Percentiles rank a stretch among this genome's conserved stretches.
Evolutionary conservation across 2,888 invertebrate species (phyloP).

Genomic region (Idaea straminata): DNA sequence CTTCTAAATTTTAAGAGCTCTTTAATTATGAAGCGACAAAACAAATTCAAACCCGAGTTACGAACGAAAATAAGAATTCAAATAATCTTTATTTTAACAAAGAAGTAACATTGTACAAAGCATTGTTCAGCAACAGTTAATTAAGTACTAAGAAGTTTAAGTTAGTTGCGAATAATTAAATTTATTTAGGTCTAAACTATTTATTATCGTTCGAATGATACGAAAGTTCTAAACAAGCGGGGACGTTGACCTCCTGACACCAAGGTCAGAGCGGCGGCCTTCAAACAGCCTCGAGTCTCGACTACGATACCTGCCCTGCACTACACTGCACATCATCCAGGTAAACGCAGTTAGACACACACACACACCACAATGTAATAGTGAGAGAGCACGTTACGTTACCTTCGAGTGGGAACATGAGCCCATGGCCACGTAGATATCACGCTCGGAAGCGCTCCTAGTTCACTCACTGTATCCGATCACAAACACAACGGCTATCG

Average conservation of each 20-base stretch:
- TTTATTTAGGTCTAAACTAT: constrained; percentile 8
- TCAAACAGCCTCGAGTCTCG: constrained; percentile 66
- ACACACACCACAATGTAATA: constrained; percentile 51
- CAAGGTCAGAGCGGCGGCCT: constrained; percentile 78
- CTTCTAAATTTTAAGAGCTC: not conserved
- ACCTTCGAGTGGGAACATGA: constrained; percentile 69
- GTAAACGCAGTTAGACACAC: constrained; percentile 50
- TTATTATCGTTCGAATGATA: constrained; percentile 15
- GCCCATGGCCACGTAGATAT: constrained; percentile 72
- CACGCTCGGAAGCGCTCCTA: constrained; percentile 58
- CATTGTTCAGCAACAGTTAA: not conserved
- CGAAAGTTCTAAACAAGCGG: constrained; percentile 62
- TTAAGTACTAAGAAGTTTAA: not conserved
- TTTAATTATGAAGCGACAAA: not conserved
- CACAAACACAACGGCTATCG: constrained; percentile 47
- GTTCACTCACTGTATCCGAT: constrained; percentile 45
- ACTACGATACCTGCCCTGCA: constrained; percentile 54
- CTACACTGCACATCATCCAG: constrained; percentile 45
- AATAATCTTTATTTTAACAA: not conserved
- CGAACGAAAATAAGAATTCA: not conserved
- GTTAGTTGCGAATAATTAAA: constrained; percentile 8
- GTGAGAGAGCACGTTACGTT: constrained; percentile 46
- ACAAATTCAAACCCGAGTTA: not conserved
- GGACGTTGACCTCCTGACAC: constrained; percentile 76
- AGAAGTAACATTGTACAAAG: not conserved